Percentiles rank a stretch among this genome's conserved stretches.
Evolutionary conservation across 2,888 invertebrate species (phyloP).

Genomic region (Asteroscopus sphinx): DNA sequence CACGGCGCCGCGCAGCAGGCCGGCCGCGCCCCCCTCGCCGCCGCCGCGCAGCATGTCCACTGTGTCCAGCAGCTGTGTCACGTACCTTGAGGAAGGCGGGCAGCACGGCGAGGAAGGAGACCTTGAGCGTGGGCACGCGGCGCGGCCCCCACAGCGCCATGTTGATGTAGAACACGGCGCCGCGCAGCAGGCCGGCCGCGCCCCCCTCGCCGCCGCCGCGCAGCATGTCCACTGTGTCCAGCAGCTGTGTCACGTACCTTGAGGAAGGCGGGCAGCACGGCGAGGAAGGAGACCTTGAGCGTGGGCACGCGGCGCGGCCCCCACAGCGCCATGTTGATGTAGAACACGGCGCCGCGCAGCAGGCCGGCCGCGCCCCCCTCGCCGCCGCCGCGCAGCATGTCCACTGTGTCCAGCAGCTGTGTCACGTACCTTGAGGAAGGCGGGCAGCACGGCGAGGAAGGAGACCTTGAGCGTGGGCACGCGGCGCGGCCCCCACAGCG

Average conservation of each 20-base stretch:
- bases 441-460: constrained; percentile 74
- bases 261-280: no score
- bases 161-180: constrained; percentile 97
- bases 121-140: constrained; percentile 93
- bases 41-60: no score
- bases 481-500: constrained; percentile 93
- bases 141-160: constrained; percentile 97
- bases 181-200: constrained; percentile 88
- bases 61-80: no score
- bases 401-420: constrained; percentile 45
- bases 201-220: constrained; percentile 57
- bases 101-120: constrained; percentile 95
- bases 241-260: no score
- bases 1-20: constrained; percentile 68
- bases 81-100: constrained; percentile 89
- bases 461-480: constrained; percentile 94
- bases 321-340: constrained; percentile 98
- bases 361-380: constrained; percentile 42
- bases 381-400: constrained; percentile 86
- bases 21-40: no score
- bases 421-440: constrained; percentile 2
- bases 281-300: constrained; percentile 93
- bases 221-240: no score
- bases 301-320: constrained; percentile 91
- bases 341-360: constrained; percentile 95